phyloP scores from a whole-genome alignment of 2,797 vertebrate genomes.

The Falco peregrinus region DNA sequence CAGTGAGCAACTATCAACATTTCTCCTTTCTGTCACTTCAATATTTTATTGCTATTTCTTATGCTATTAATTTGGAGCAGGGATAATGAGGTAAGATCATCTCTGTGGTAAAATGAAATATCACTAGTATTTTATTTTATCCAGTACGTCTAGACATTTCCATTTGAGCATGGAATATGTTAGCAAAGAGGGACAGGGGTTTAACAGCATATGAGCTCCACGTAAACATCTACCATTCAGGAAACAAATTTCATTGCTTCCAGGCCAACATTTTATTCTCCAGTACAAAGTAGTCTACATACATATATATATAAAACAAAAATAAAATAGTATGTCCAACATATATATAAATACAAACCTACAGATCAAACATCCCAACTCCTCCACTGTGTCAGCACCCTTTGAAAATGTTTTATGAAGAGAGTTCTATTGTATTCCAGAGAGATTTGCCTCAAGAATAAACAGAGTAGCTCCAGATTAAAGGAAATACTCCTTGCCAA shows the following conservation, averaged over 20 bases:
- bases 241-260: conserved; percentile 36
- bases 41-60: not conserved
- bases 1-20: not conserved
- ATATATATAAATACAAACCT: conserved; percentile 38
- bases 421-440: conserved; percentile 47
- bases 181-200: not conserved
- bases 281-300: conserved; percentile 27
- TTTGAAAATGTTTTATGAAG: conserved; percentile 41
- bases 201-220: conserved; percentile 4
- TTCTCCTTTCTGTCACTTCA: not conserved
- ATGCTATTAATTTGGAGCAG: conserved; percentile 15
- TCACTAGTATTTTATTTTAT: conserved; percentile 11
- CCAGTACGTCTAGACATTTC: not conserved
- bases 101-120: conserved; percentile 1
- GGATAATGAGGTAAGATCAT: conserved; percentile 36
- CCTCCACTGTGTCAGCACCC: conserved; percentile 19
- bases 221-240: conserved; percentile 36
- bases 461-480: conserved; percentile 64
- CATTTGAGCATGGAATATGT: not conserved
- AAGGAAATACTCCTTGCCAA: conserved; percentile 64
- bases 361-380: conserved; percentile 29
- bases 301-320: not conserved
- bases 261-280: conserved; percentile 15
- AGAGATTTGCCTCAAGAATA: conserved; percentile 56
- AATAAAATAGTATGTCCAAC: conserved; percentile 35